Percentiles rank a stretch among this genome's conserved stretches.
These are phyloP conservation scores for Neocrepidodera transversa DNA, from an alignment of 2,888 invertebrate species.

Conservation along the genomic window DNA sequence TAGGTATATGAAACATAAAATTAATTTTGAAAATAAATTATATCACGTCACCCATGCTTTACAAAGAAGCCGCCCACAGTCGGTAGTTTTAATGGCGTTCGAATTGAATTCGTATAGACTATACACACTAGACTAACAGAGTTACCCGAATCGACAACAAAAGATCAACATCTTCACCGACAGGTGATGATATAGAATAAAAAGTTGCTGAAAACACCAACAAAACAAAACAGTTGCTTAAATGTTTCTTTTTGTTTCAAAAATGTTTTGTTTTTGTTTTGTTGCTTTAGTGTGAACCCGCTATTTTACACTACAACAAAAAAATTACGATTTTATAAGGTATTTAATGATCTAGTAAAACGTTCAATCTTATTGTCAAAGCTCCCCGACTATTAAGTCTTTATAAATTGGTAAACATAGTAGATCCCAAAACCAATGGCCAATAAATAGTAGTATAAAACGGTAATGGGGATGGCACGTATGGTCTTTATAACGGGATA, in stretches of 20 bases:
- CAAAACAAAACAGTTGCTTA: not conserved
- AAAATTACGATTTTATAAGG: too few species aligned
- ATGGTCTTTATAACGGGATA: constrained; percentile 14
- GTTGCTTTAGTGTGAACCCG: not conserved
- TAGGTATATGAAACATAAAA: too few species aligned
- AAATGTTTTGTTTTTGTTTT: not conserved
- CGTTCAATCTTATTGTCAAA: too few species aligned
- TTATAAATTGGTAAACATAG: constrained; percentile 4
- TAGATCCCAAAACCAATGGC: constrained; percentile 8
- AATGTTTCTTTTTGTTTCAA: not conserved
- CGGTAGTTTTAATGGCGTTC: too few species aligned
- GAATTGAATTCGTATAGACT: too few species aligned
- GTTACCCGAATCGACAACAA: not conserved
- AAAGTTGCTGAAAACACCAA: not conserved
- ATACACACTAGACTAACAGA: not conserved
- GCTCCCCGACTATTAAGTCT: not conserved
- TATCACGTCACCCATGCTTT: too few species aligned
- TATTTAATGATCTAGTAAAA: too few species aligned
- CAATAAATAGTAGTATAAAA: constrained; percentile 11
- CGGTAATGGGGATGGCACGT: constrained; percentile 9
- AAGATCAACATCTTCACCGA: not conserved
- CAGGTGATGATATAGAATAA: not conserved
- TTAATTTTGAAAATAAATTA: too few species aligned
- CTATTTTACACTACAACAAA: not conserved
- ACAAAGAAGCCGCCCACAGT: too few species aligned